Base-by-base conservation (phyloP, 2,113 vertebrate species). In the Caracal caracal region DNA sequence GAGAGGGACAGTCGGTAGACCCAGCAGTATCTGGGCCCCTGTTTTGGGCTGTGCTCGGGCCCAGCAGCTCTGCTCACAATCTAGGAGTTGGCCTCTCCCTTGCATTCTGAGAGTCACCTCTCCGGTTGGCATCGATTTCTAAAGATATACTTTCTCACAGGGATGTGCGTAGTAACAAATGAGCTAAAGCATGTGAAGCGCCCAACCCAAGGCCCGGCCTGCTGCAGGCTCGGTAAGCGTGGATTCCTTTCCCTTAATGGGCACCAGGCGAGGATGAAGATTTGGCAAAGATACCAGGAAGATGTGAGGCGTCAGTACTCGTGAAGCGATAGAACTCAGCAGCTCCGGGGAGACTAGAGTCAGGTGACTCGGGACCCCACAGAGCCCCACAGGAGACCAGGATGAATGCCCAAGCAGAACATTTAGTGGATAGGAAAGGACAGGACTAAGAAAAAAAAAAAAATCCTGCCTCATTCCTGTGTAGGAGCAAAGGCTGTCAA, bases 181-280 rank as follows among this genome's bases (percentile, higher is more conserved):
- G 20, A 92, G 70, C 56, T 49, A 12, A 43, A 17, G 5, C 5
- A 35, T 53, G n/a, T 8, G 19, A 35, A 37, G 85, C 3, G 0
- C 91, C 30, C 47, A 49, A 76, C 20, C 56, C 8, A 30, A 56
- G 3, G 80, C 43, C 93, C 73, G 88, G 59, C 71, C 28, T n/a
- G 6, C 22, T 37, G 63, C 87, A 71, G 73, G 70, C 90, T 68
- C 70, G 24, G 70, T 24, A 37, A 79, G 35, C 83, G 70, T 0
- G 9, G 85, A 95, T 97, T 97, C 97, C 75, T 97, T 97, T 96
- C 95, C 95, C 96, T 96, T 97, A 95, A 97, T 93, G 96, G 97
- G 88, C 76, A 90, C 89, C 47, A 51, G 43, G 82, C 94, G 89
- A 86, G 37, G 76, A 91, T 40, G 63, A 43, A 37, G 80, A n/a